Percentiles rank a stretch among this genome's conserved stretches.
phyloP scores from a whole-genome alignment of 2,888 invertebrate species.

The Drosophila paracracens region DNA sequence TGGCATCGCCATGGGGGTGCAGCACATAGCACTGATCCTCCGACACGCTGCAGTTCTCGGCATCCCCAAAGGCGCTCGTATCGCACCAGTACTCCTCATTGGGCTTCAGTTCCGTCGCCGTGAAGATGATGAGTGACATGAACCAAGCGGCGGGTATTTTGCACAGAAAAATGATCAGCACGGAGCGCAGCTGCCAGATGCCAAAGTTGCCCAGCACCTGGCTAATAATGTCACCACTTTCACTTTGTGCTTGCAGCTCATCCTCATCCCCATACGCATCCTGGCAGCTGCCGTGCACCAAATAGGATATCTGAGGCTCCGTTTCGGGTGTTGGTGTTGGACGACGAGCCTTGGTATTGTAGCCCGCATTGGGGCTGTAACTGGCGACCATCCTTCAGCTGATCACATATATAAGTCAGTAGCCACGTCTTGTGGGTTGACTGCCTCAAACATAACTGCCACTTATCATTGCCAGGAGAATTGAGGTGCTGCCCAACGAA shows the following conservation, averaged over 20 bases:
- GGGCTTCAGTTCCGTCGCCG: slow-evolving; percentile 84
- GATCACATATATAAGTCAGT: slow-evolving; percentile 46
- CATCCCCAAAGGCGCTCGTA: slow-evolving; percentile 31
- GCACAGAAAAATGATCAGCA: slow-evolving; percentile 84
- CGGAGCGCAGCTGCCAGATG: slow-evolving; percentile 84
- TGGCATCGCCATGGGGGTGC: slow-evolving; percentile 53
- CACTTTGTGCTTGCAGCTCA: not conserved
- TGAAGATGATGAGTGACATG: slow-evolving; percentile 85
- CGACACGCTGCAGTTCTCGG: slow-evolving; percentile 61
- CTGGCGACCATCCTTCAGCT: slow-evolving; percentile 29
- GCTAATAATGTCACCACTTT: slow-evolving; percentile 68
- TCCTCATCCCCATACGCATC: slow-evolving; percentile 26
- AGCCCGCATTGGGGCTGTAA: slow-evolving; percentile 13
- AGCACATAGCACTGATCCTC: slow-evolving; percentile 77
- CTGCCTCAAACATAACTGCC: slow-evolving; percentile 67
- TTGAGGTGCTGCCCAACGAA: slow-evolving; percentile 60
- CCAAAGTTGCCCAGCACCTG: slow-evolving; percentile 84
- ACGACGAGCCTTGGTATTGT: slow-evolving; percentile 37
- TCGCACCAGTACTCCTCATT: slow-evolving; percentile 78
- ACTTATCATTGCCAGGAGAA: slow-evolving; percentile 43
- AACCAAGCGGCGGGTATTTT: slow-evolving; percentile 86
- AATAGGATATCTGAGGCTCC: slow-evolving; percentile 25
- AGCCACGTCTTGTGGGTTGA: slow-evolving; percentile 50
- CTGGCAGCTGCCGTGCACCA: slow-evolving; percentile 17
- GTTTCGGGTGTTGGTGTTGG: slow-evolving; percentile 37